These are phyloP conservation scores for Lepilemur ruficaudatus DNA, from an alignment of 2,797 vertebrate species.

Conservation along the genomic window DNA sequence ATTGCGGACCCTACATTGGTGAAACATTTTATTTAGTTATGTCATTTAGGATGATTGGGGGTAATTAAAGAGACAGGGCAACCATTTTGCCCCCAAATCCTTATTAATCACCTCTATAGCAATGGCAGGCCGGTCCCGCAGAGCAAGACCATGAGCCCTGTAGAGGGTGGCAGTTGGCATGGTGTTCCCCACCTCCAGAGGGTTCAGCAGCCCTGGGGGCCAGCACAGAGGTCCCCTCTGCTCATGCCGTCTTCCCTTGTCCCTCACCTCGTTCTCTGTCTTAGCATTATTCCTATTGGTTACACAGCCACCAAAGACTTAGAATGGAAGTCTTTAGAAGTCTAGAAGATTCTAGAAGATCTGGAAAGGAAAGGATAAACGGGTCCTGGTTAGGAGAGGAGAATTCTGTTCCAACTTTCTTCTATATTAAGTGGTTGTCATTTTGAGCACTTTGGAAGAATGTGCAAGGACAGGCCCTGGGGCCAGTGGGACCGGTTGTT, in stretches of 20 bases:
- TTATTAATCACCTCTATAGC: neutral
- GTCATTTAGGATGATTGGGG: neutral
- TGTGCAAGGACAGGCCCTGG: neutral
- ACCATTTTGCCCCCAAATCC: neutral
- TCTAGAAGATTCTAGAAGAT: neutral
- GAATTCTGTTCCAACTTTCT: neutral
- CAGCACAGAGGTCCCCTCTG: neutral
- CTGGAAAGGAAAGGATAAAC: neutral
- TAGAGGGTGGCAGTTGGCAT: neutral
- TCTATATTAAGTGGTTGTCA: neutral
- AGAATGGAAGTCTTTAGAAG: neutral
- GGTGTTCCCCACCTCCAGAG: neutral
- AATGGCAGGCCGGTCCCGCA: neutral
- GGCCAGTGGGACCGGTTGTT: no score
- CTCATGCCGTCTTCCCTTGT: neutral
- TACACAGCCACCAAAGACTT: neutral
- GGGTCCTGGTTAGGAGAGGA: neutral
- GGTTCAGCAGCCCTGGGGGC: rapidly evolving
- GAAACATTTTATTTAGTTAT: neutral
- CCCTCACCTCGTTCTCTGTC: neutral
- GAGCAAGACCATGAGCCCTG: neutral
- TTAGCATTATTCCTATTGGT: neutral
- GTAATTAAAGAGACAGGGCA: neutral
- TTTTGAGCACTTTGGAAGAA: neutral
- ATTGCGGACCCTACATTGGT: neutral